Evolutionary conservation across 2,797 vertebrate genomes (phyloP).

Genomic region (Anisognathus igniventris): DNA sequence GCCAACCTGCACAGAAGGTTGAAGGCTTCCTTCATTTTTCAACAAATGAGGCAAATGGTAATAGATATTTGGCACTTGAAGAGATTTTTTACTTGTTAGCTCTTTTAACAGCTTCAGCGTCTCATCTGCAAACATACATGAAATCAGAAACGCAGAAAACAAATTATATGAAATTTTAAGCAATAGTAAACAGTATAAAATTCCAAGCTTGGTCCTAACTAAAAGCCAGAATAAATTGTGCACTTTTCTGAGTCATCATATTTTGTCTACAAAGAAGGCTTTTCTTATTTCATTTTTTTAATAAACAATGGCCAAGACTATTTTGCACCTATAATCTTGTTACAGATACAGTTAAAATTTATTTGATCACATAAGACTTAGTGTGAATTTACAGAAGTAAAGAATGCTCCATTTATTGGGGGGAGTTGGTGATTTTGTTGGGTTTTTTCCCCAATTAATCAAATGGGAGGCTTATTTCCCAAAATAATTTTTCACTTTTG

Average conservation of each 20-base stretch:
- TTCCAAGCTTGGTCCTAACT: background rate
- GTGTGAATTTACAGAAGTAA: background rate
- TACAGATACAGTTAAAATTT: background rate
- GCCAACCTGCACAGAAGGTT: constrained; percentile 92
- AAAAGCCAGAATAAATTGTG: background rate
- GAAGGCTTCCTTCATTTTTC: constrained; percentile 94
- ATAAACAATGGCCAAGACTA: background rate
- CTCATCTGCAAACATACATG: constrained; percentile 82
- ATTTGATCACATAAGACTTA: background rate
- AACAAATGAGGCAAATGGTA: constrained; percentile 98
- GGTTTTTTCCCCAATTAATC: fast-evolving
- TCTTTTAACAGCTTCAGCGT: constrained; percentile 95
- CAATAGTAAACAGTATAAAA: background rate
- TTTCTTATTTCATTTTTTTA: background rate
- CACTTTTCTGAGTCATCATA: background rate
- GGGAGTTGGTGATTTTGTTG: background rate
- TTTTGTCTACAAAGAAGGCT: background rate
- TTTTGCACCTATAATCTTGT: background rate
- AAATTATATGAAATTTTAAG: background rate
- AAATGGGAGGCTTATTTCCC: background rate
- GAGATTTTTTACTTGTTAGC: constrained; percentile 88
- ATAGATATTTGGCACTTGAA: constrained; percentile 98
- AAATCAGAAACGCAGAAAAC: background rate
- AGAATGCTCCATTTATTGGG: background rate
- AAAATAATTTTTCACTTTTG: background rate